Conservation (phyloP, 2,113 vertebrate genomes). For the Hirundichthys speculiger region DNA sequence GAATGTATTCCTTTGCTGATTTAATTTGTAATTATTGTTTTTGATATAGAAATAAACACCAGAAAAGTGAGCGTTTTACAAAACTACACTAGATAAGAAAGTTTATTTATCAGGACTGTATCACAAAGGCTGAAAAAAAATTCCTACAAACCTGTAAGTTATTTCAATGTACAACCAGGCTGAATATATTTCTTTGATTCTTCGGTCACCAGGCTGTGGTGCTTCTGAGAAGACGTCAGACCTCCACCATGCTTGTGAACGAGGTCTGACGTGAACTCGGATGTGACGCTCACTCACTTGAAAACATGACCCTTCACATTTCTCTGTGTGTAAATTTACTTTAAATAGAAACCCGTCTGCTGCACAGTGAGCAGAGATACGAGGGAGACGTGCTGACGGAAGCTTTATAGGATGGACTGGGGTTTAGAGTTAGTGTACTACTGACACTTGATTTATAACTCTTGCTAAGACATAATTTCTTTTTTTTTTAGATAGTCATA, state of each 20-base stretch:
- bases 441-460: constrained; percentile 20
- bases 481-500: constrained; percentile 11
- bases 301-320: constrained; percentile 18
- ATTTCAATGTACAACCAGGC: no score
- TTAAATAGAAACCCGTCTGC: constrained; percentile 57
- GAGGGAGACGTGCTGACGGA: constrained; percentile 43
- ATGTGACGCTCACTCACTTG: constrained; percentile 12
- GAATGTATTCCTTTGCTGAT: no score
- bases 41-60: no score
- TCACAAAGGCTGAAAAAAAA: no score
- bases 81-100: no score
- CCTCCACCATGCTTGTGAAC: background rate
- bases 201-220: no score
- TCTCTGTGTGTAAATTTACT: constrained; percentile 24
- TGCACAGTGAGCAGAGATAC: constrained; percentile 21
- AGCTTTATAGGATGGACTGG: background rate
- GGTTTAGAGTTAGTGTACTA: constrained; percentile 27
- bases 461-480: constrained; percentile 9
- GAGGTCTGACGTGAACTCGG: background rate
- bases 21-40: background rate
- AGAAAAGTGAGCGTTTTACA: no score
- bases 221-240: background rate
- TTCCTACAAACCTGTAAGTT: no score
- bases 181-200: no score
- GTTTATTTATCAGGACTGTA: no score